Evolutionary conservation across 2,888 invertebrate genomes (phyloP).

Genomic region (Chalcis sispes): DNA sequence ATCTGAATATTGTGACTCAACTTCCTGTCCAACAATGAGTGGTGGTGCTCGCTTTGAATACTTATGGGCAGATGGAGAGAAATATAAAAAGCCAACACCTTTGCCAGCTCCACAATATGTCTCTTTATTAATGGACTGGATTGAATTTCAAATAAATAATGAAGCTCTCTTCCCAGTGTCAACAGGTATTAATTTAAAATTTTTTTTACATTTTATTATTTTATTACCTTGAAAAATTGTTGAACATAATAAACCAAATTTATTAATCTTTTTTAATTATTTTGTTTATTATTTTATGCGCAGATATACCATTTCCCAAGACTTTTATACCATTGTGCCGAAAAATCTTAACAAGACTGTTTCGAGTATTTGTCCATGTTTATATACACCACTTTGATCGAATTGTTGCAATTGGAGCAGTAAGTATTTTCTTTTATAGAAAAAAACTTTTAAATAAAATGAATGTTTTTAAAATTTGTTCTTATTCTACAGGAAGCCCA

Average conservation of each 20-base stretch:
- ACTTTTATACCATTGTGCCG: slow-evolving; percentile 87
- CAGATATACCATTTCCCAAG: slow-evolving; percentile 92
- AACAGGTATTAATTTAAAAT: slow-evolving; percentile 77
- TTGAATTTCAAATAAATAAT: slow-evolving; percentile 92
- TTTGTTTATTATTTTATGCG: slow-evolving; percentile 60
- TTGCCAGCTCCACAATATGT: slow-evolving; percentile 91
- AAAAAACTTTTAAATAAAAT: neutral
- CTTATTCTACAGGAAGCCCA: slow-evolving; percentile 86
- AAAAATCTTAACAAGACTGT: slow-evolving; percentile 91
- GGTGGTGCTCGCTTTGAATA: slow-evolving; percentile 94
- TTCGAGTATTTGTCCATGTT: slow-evolving; percentile 94
- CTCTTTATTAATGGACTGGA: slow-evolving; percentile 92
- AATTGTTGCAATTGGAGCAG: slow-evolving; percentile 90
- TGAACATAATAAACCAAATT: neutral
- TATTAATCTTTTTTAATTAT: neutral
- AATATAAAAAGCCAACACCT: slow-evolving; percentile 86
- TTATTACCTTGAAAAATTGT: neutral
- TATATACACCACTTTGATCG: slow-evolving; percentile 96
- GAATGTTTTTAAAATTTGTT: neutral
- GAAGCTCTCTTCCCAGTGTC: slow-evolving; percentile 90
- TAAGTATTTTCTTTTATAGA: slow-evolving; percentile 76
- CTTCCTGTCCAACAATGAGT: slow-evolving; percentile 92
- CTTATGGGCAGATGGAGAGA: slow-evolving; percentile 91
- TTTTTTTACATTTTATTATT: slow-evolving; percentile 3
- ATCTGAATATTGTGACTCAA: slow-evolving; percentile 88